Base-by-base conservation (phyloP, 1,140 invertebrate species). In the Melanaphis sacchari region DNA sequence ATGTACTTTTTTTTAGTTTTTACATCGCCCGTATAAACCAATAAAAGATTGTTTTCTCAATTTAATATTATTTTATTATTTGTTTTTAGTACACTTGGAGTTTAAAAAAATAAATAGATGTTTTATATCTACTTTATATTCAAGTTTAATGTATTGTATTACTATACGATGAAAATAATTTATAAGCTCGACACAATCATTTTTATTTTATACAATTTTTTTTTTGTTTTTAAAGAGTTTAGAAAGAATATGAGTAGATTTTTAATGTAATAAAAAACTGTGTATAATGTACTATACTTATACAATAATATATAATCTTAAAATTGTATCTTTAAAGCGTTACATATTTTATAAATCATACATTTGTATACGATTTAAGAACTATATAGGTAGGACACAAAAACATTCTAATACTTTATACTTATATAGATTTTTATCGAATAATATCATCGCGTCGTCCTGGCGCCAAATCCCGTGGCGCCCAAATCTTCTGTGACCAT, bases 391-490 rank as follows among this genome's bases (percentile, higher is more conserved):
- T n/a, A 66, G 59, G 59, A 66, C 31, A 66, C 59, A n/a, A 66
- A 31, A 66, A 66, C 59, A 66, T 66, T 66, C 4, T 31, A 66
- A 66, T 66, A n/a, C 5, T 7, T 2, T 52, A 52, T 22, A 52
- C 76, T 26, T 82, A 38, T 21, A 41, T 84, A 22, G 24, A 40
- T 84, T 84, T 84, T 84, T 84, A 84, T 84, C 82, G 82, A 84
- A 84, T 84, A 41, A 24, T 40, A 84, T 84, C 40, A 38, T 66
- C 82, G 82, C 24, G 40, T 84, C 82, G 40, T 40, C 38, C 81
- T 84, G 82, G 82, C 82, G 82, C 82, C 82, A 40, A 84, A 84
- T 84, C 40, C 82, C 40, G 40, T 84, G 82, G 82, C 82, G 40
- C 82, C 82, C 38, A 40, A 84, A 41, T 84, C 40, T 9, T 84